Percentiles rank a stretch among this genome's conserved stretches.
phyloP scores from a whole-genome alignment of 2,797 vertebrate species.

The Enteromius mattozi region DNA sequence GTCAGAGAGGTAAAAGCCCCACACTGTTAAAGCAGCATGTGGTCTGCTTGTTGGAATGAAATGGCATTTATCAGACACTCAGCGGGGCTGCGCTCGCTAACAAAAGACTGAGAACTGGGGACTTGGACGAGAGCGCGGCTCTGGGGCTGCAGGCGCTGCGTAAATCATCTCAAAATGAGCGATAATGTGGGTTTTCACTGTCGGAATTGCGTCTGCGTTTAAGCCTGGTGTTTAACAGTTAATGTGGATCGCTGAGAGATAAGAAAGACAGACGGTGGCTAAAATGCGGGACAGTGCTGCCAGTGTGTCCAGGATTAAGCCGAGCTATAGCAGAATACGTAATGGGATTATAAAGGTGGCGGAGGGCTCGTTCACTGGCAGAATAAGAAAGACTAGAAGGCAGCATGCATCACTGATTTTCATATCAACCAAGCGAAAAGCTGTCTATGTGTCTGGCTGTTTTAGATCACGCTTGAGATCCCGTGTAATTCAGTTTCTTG shows the following conservation, averaged over 20 bases:
- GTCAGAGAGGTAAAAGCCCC: conserved; percentile 39
- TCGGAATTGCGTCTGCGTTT: neutral
- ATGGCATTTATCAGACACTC: conserved; percentile 54
- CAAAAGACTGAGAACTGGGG: conserved; percentile 52
- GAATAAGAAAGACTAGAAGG: conserved; percentile 15
- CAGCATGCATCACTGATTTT: neutral
- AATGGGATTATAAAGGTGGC: conserved; percentile 59
- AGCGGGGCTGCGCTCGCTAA: conserved; percentile 55
- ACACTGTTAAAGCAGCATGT: conserved; percentile 54
- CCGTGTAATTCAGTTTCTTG: conserved; percentile 30
- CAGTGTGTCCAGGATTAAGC: conserved; percentile 43
- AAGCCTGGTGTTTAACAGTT: conserved; percentile 22
- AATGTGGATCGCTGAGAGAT: conserved; percentile 39
- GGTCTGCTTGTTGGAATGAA: conserved; percentile 57
- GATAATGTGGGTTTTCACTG: conserved; percentile 27
- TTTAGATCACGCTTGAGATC: neutral
- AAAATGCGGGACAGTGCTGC: conserved; percentile 35
- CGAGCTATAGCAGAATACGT: conserved; percentile 51
- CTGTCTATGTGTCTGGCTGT: neutral
- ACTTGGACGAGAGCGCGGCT: conserved; percentile 45
- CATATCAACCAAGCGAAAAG: neutral
- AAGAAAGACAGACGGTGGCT: conserved; percentile 38
- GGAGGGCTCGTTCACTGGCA: conserved; percentile 15
- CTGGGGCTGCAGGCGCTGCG: conserved; percentile 4
- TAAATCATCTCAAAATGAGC: conserved; percentile 46